phyloP scores from a whole-genome alignment of 2,113 vertebrate species.

The Eclectus roratus region DNA sequence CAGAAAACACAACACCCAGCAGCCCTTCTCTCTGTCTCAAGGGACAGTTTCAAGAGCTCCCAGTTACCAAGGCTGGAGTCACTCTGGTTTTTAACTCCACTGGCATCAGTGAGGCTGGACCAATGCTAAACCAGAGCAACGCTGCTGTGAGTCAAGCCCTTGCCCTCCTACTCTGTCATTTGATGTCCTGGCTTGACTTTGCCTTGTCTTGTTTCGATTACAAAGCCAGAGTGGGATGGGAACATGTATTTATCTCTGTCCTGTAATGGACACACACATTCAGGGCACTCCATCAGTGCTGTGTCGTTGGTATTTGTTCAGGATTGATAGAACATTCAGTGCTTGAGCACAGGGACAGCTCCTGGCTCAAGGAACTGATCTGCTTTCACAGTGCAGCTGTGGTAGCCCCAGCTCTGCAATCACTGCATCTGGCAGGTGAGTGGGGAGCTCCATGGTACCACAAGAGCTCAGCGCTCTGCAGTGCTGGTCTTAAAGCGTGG shows the following conservation, averaged over 20 bases:
- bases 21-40: neutral
- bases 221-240: neutral
- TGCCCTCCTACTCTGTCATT: conserved; percentile 8
- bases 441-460: neutral
- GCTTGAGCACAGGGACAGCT: neutral
- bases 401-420: neutral
- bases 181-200: conserved; percentile 33
- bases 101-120: neutral
- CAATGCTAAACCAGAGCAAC: neutral
- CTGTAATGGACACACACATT: neutral
- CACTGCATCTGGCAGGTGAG: neutral
- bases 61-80: neutral
- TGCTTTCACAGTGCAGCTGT: neutral
- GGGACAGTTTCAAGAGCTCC: neutral
- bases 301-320: neutral
- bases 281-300: neutral
- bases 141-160: neutral
- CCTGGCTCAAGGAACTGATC: neutral
- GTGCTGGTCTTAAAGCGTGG: neutral
- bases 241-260: conserved; percentile 39
- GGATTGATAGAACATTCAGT: conserved; percentile 21
- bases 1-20: neutral
- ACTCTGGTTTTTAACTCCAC: neutral
- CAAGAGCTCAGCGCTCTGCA: neutral
- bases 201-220: neutral